Percentiles rank a stretch among this genome's conserved stretches.
These are phyloP conservation scores for Pyralis farinalis DNA, from an alignment of 2,888 invertebrate genomes.

Conservation along the genomic window DNA sequence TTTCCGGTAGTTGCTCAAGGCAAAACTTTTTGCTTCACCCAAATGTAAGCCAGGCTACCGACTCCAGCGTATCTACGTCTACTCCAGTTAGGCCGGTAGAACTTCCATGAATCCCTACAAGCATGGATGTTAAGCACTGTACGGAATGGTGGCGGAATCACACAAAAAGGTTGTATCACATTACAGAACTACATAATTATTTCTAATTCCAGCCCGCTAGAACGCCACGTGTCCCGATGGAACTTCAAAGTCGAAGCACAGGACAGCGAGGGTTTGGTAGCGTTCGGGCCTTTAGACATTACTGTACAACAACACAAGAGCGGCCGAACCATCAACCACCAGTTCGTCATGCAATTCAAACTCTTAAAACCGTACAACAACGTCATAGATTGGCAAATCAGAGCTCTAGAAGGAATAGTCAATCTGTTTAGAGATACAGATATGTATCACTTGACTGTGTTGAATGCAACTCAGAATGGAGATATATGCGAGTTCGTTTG, in stretches of 20 bases:
- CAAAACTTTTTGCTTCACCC: too few relatives aligned
- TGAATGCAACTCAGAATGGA: slow-evolving; percentile 81
- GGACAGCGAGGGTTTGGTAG: slow-evolving; percentile 88
- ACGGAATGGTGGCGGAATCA: too few relatives aligned
- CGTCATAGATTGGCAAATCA: slow-evolving; percentile 89
- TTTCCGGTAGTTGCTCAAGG: too few relatives aligned
- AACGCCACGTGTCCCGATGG: slow-evolving; percentile 91
- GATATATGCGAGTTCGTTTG: slow-evolving; percentile 87
- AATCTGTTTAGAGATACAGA: slow-evolving; percentile 82
- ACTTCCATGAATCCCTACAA: too few relatives aligned
- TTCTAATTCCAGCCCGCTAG: slow-evolving; percentile 83
- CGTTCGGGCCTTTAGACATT: slow-evolving; percentile 87
- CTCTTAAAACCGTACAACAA: slow-evolving; percentile 75
- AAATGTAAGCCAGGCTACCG: too few relatives aligned
- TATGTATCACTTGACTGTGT: slow-evolving; percentile 85
- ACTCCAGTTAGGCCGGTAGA: too few relatives aligned
- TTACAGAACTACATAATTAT: too few relatives aligned
- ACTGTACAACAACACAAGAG: slow-evolving; percentile 91
- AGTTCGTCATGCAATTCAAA: slow-evolving; percentile 86
- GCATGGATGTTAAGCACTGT: too few relatives aligned
- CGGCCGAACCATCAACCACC: slow-evolving; percentile 90
- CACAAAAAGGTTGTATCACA: too few relatives aligned
- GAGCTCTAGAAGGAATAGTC: slow-evolving; percentile 80
- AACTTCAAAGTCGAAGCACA: slow-evolving; percentile 89
- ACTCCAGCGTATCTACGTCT: too few relatives aligned